These are phyloP conservation scores for Pterocles gutturalis DNA, from an alignment of 2,113 vertebrate genomes.

Conservation along the genomic window DNA sequence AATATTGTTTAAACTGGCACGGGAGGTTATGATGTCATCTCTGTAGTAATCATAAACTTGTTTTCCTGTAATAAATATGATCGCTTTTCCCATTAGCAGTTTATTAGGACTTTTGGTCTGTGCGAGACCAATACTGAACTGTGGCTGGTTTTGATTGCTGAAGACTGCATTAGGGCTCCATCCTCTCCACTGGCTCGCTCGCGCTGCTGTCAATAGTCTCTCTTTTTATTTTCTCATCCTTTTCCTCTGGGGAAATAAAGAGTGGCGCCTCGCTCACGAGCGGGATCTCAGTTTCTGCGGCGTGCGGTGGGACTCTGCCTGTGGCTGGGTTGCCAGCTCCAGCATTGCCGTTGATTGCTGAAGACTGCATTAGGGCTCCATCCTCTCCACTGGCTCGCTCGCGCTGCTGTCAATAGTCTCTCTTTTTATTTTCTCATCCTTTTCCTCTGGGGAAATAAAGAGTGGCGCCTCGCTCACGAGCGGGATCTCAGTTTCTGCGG, in stretches of 20 bases:
- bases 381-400: background rate
- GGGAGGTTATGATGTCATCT: constrained; percentile 46
- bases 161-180: background rate
- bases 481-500: background rate
- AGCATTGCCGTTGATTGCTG: constrained; percentile 2
- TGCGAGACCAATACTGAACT: background rate
- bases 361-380: background rate
- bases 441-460: background rate
- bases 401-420: background rate
- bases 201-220: background rate
- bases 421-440: background rate
- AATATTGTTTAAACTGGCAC: constrained; percentile 75
- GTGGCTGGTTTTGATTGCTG: constrained; percentile 19
- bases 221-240: background rate
- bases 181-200: background rate
- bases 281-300: background rate
- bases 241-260: background rate
- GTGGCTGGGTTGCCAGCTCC: fast-evolving
- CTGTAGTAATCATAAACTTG: constrained; percentile 60
- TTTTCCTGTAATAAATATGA: constrained; percentile 67
- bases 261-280: background rate
- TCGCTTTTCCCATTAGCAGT: constrained; percentile 56
- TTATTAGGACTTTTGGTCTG: background rate
- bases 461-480: background rate
- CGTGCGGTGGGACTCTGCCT: background rate